Conservation (phyloP, 2,113 vertebrate genomes). For the Colossoma macropomum region DNA sequence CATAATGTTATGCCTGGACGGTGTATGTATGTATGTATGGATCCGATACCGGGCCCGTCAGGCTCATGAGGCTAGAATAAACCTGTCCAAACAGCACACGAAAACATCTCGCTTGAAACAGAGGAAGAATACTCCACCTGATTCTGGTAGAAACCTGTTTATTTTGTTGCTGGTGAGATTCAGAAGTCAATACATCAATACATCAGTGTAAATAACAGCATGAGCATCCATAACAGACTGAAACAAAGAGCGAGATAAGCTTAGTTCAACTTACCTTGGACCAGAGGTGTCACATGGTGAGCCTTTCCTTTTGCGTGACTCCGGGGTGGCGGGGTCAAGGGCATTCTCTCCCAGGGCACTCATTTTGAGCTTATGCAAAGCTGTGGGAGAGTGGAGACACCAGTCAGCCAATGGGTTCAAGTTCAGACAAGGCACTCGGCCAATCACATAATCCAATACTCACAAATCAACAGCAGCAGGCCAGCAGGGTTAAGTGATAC, state of each 20-base stretch:
- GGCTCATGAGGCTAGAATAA: too few species aligned
- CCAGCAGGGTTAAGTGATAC: background rate
- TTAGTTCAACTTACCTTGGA: slow-evolving; percentile 79
- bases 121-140: background rate
- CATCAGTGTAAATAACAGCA: background rate
- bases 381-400: slow-evolving; percentile 66
- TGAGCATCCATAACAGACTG: background rate
- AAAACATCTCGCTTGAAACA: background rate
- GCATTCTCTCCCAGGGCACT: slow-evolving; percentile 92
- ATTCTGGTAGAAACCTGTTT: background rate
- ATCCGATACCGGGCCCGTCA: too few species aligned
- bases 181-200: background rate
- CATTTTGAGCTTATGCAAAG: slow-evolving; percentile 89
- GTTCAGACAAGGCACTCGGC: background rate
- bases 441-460: background rate
- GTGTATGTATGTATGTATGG: too few species aligned
- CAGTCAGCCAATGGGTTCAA: background rate
- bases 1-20: too few species aligned
- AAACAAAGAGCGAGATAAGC: background rate
- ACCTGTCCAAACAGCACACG: too few species aligned
- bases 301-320: slow-evolving; percentile 92
- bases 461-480: background rate
- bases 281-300: slow-evolving; percentile 89
- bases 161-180: background rate
- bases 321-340: slow-evolving; percentile 85